Base-by-base conservation (phyloP, 2,113 vertebrate species). In the Oreochromis aureus region DNA sequence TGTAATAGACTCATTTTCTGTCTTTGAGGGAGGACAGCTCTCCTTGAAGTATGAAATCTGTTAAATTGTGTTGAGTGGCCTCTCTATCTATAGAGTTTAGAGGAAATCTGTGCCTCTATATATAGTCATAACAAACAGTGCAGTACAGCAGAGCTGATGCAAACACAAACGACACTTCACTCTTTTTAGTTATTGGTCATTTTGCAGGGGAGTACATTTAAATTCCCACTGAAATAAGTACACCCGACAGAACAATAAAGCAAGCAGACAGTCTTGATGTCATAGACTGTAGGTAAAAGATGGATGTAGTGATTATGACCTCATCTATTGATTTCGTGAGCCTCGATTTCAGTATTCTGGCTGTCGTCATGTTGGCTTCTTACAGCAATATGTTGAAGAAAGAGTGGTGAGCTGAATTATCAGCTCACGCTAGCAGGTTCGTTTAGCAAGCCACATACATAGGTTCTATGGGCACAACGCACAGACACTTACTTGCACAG, bases 1-100 rank as follows among this genome's bases (percentile, higher is more conserved):
- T 96, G 90, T 19, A 95, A 86, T 19, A 80, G 89, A 94, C 73
- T 92, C 91, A 91, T 92, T 93, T 92, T 93, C 87, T 86, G 66
- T 89, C 92, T 93, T 91, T 91, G 78, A 93, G 89, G 89, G 89
- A 93, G 63, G 76, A 30, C 48, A 83, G 63, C 24, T 73, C 36
- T 81, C 34, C 44, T 56, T 82, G 56, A 88, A 69, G 87, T 39
- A 69, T 87, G 34, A 79, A 48, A 76, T 41, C 30, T 89, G 83
- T 86, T 88, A 86, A 81, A 81, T 55, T 87, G 80, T 91, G 87
- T 76, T 36, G 69, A 86, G 84, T 93, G 85, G 89, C 88, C 5
- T 32, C 7, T 79, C 80, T 24, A 30, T 34, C 80, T 73, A 24
- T 44, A 36, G 80, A 36, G 85, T 84, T 83, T 36, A 51, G 82